Conservation (phyloP, 1,140 invertebrate species). For the Scylla paramamosain region DNA sequence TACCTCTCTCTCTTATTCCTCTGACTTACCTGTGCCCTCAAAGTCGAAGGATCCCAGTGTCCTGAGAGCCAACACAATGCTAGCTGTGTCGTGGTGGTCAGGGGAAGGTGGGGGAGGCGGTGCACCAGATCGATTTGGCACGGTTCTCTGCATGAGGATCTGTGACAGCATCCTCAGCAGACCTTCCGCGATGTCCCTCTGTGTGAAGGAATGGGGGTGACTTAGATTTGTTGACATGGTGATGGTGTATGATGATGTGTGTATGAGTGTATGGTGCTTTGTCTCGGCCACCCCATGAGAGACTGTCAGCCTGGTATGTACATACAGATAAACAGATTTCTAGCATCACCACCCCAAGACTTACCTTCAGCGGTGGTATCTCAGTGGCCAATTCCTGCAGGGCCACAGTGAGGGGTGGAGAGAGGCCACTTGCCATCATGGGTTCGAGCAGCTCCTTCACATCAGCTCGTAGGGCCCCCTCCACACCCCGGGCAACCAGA, state of each 20-base stretch:
- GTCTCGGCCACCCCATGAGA: no score
- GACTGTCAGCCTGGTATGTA: no score
- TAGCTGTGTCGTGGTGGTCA: slow-evolving; percentile 83
- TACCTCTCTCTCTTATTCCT: not conserved
- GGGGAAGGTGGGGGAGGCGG: slow-evolving; percentile 72
- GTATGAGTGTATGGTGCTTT: no score
- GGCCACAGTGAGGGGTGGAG: slow-evolving; percentile 93
- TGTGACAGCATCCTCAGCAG: slow-evolving; percentile 92
- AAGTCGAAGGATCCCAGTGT: slow-evolving; percentile 98
- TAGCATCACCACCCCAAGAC: not conserved
- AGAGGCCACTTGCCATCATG: slow-evolving; percentile 95
- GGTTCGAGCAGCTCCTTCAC: slow-evolving; percentile 93
- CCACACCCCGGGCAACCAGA: slow-evolving; percentile 92
- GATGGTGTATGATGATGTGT: no score
- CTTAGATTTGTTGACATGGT: not conserved
- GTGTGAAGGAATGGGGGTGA: not conserved
- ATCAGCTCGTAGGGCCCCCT: slow-evolving; percentile 85
- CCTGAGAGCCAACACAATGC: slow-evolving; percentile 93
- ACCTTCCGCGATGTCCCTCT: slow-evolving; percentile 93
- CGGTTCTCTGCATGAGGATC: slow-evolving; percentile 91
- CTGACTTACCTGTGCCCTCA: slow-evolving; percentile 83
- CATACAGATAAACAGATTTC: no score
- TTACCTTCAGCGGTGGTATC: slow-evolving; percentile 89
- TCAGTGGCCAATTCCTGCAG: slow-evolving; percentile 93
- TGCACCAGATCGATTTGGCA: slow-evolving; percentile 25